Evolutionary conservation across 1,140 invertebrate species (phyloP), one percentile per base, ranked within the genome.

Genomic region (Phymorhynchus buccinoides): DNA sequence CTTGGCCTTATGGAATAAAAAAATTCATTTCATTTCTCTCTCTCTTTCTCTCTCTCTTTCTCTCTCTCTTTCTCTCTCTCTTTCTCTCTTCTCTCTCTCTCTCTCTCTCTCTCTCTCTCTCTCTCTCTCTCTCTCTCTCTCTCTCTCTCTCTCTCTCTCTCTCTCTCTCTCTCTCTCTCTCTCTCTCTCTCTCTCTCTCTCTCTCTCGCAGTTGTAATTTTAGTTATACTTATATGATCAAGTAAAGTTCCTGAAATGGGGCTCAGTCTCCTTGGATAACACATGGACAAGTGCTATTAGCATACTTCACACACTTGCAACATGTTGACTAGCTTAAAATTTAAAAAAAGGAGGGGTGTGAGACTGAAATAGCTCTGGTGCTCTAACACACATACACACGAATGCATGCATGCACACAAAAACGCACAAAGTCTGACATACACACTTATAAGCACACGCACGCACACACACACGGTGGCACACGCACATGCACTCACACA

Each of bases 361-460:
- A n/a, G n/a, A n/a, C n/a, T n/a, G n/a, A n/a, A n/a, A n/a, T n/a
- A n/a, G n/a, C n/a, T n/a, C n/a, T n/a, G n/a, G n/a, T n/a, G 14
- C 52, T n/a, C 22, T 1, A 30, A 18, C 42, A 77, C 37, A 84
- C 71, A 84, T 39, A 75, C 68, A 75, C 62, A 75, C 42, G 37
- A 30, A 75, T 44, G 42, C 62, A 77, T 75, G 44, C 62, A 84
- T 44, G 77, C 62, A 79, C 9, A 68, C 30, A 85, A 27, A 80
- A 37, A 80, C 62, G 66, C 32, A 42, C 42, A 80, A 16, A 80
- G 37, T 80, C 9, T 68, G 22, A 85, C 75, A 85, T n/a, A 80
- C 32, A 80, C 37, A 62, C 75, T 80, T 18, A 78, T 44, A 85
- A 32, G 66, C 68, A 77, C 62, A 84, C 68, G 52, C 62, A 84